Evolutionary conservation across 2,888 invertebrate genomes (phyloP).

Genomic region (Spatulosminthurus flaviceps): DNA sequence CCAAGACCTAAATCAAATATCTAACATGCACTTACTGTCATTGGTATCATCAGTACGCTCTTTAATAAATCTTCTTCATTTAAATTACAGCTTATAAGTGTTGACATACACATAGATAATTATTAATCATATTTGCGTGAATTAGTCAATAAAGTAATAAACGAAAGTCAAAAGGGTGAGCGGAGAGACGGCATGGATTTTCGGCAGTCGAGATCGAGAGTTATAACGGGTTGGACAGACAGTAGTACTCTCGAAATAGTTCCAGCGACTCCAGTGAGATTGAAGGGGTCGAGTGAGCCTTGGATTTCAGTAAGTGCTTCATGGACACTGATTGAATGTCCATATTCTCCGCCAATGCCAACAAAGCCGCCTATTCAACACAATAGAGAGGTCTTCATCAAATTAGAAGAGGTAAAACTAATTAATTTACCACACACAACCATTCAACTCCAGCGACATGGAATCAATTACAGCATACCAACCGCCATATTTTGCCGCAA

Average conservation of each 20-base stretch:
- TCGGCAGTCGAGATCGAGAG: too few species aligned
- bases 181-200: too few species aligned
- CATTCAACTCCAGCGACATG: background rate
- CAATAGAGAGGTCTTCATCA: background rate
- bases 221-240: too few species aligned
- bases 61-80: too few species aligned
- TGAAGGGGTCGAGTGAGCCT: constrained; percentile 46
- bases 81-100: too few species aligned
- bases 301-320: constrained; percentile 56
- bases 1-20: background rate
- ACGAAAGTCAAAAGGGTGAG: too few species aligned
- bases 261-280: constrained; percentile 39
- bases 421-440: constrained; percentile 25
- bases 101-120: too few species aligned
- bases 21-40: too few species aligned
- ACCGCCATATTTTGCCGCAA: background rate
- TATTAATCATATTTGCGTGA: too few species aligned
- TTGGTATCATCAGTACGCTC: too few species aligned
- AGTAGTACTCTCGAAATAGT: background rate
- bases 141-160: too few species aligned
- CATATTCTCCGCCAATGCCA: constrained; percentile 70
- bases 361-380: constrained; percentile 69
- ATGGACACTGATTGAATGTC: constrained; percentile 54
- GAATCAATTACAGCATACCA: background rate
- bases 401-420: background rate